These are phyloP conservation scores for Trichogramma evanescens DNA, from an alignment of 2,888 invertebrate species.

Conservation along the genomic window DNA sequence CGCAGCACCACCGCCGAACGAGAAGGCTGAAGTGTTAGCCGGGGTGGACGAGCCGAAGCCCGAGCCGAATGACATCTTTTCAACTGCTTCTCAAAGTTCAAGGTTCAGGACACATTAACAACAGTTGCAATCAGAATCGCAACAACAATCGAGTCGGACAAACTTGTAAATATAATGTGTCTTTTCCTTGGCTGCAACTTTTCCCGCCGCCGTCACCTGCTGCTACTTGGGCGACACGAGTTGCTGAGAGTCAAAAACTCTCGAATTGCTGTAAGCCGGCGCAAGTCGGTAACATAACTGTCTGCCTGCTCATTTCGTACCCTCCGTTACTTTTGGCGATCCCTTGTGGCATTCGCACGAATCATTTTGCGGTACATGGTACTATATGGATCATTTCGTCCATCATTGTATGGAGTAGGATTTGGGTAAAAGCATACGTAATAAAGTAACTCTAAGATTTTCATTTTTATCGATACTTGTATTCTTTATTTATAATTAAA, in stretches of 20 bases:
- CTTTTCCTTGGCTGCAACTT: background rate
- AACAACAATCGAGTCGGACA: too few relatives aligned
- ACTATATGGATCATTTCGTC: too few relatives aligned
- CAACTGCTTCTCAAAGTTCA: conserved; percentile 3
- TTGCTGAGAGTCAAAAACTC: too few relatives aligned
- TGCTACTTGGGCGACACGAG: too few relatives aligned
- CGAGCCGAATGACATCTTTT: conserved; percentile 39
- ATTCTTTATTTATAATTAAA: conserved; percentile 20
- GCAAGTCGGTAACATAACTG: too few relatives aligned
- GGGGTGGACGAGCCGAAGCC: conserved; percentile 51
- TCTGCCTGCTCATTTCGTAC: too few relatives aligned
- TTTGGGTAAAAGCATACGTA: background rate
- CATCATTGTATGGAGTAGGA: too few relatives aligned
- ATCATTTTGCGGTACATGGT: too few relatives aligned
- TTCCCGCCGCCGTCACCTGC: conserved; percentile 15
- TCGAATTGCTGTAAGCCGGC: too few relatives aligned
- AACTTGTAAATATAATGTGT: too few relatives aligned
- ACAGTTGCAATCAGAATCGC: background rate
- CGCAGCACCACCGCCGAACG: conserved; percentile 42
- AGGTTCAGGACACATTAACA: background rate
- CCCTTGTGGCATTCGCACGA: too few relatives aligned
- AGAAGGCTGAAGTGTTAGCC: conserved; percentile 50
- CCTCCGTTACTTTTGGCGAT: too few relatives aligned
- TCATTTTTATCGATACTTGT: conserved; percentile 13
- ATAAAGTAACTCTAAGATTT: background rate